phyloP scores from a whole-genome alignment of 2,797 vertebrate species.

The Coccyzus lansbergi region DNA sequence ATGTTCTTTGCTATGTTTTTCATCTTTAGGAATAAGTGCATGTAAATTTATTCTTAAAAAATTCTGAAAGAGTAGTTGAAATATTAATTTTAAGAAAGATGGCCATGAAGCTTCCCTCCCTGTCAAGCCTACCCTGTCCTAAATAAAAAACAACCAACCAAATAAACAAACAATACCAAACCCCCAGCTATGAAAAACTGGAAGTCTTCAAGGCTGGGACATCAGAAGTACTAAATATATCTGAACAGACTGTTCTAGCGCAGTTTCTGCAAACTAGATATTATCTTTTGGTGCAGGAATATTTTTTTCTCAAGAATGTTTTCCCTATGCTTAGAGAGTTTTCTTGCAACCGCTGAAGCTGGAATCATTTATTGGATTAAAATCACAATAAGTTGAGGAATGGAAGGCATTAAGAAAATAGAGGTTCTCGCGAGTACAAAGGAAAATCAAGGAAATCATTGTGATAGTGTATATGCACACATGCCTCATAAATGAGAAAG shows the following conservation, averaged over 20 bases:
- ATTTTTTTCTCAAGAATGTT: neutral
- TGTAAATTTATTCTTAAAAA: neutral
- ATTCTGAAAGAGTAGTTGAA: neutral
- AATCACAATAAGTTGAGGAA: neutral
- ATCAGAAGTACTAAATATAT: neutral
- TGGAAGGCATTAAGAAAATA: neutral
- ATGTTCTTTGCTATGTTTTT: neutral
- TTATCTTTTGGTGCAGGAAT: neutral
- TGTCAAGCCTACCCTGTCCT: accelerated
- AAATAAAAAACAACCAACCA: no score
- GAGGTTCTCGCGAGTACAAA: neutral
- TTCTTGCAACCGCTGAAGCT: neutral
- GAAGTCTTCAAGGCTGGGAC: neutral
- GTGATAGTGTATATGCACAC: accelerated
- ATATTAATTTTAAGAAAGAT: neutral
- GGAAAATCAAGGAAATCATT: neutral
- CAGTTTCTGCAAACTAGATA: neutral
- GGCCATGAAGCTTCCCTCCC: neutral
- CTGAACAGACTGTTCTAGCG: neutral
- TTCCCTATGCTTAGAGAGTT: neutral
- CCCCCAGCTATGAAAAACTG: neutral
- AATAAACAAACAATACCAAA: neutral
- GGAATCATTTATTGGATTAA: neutral
- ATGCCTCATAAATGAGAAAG: neutral
- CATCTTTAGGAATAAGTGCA: neutral